Conservation (phyloP, 2,113 vertebrate genomes). For the Asarcornis scutulata region DNA sequence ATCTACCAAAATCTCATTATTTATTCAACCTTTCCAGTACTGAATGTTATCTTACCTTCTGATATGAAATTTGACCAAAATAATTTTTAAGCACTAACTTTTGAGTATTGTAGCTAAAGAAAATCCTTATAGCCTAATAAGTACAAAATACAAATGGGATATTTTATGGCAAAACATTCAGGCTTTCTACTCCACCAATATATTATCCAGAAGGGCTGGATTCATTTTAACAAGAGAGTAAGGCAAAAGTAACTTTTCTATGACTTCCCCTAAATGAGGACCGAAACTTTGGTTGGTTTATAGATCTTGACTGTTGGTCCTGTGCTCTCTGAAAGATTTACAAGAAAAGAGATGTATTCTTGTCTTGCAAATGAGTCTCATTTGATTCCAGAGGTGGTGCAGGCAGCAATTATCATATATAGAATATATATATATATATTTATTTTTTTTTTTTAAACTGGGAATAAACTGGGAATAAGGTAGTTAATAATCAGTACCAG, state of each 20-base stretch:
- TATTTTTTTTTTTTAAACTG: neutral
- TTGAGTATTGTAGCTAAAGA: neutral
- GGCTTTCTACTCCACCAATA: neutral
- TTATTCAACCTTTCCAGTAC: neutral
- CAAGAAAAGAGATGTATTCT: neutral
- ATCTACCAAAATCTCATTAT: neutral
- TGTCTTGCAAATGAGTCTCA: neutral
- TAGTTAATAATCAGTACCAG: neutral
- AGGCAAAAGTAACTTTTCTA: neutral
- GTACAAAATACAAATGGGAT: neutral
- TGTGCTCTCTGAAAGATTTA: neutral
- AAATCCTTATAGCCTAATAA: neutral
- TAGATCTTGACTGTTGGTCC: neutral
- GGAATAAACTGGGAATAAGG: neutral
- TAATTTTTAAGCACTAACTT: neutral
- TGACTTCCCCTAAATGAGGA: neutral
- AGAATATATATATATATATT: neutral
- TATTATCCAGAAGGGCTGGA: neutral
- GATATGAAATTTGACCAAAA: neutral
- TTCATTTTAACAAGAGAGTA: neutral
- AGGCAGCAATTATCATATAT: neutral
- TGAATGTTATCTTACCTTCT: neutral
- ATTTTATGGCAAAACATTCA: neutral
- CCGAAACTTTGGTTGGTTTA: neutral
- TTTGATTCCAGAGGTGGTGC: neutral